These are phyloP conservation scores for Limnephilus lunatus DNA, from an alignment of 2,888 invertebrate genomes.

Conservation along the genomic window DNA sequence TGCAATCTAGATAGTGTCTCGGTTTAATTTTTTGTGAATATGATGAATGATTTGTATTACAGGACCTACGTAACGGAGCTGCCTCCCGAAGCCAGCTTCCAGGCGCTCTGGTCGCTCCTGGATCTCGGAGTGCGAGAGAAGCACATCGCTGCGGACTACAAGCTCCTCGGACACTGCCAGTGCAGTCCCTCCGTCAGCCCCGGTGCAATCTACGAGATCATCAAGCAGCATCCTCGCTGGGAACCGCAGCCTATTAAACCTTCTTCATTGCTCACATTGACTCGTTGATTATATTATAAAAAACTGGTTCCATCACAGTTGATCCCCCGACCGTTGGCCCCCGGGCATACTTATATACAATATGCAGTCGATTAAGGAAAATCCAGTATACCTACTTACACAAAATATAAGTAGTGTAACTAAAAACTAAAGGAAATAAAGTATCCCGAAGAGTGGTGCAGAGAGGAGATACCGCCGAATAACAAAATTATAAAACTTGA, in stretches of 20 bases:
- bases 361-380: too few species aligned
- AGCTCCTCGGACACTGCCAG: slow-evolving; percentile 76
- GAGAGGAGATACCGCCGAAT: too few species aligned
- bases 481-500: too few species aligned
- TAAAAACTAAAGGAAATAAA: too few species aligned
- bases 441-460: too few species aligned
- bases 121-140: slow-evolving; percentile 73
- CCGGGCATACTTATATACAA: too few species aligned
- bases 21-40: neutral
- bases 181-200: slow-evolving; percentile 76
- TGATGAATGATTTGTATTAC: neutral
- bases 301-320: too few species aligned
- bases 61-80: slow-evolving; percentile 73
- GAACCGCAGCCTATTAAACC: slow-evolving; percentile 49
- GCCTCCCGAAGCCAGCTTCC: slow-evolving; percentile 72
- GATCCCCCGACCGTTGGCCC: too few species aligned
- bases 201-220: slow-evolving; percentile 75
- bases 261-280: neutral
- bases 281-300: neutral
- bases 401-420: too few species aligned
- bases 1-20: neutral
- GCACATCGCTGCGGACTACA: slow-evolving; percentile 74
- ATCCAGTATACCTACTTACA: too few species aligned
- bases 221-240: slow-evolving; percentile 78
- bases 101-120: slow-evolving; percentile 73